Base-by-base conservation (phyloP, 2,113 vertebrate species). In the Physeter macrocephalus region DNA sequence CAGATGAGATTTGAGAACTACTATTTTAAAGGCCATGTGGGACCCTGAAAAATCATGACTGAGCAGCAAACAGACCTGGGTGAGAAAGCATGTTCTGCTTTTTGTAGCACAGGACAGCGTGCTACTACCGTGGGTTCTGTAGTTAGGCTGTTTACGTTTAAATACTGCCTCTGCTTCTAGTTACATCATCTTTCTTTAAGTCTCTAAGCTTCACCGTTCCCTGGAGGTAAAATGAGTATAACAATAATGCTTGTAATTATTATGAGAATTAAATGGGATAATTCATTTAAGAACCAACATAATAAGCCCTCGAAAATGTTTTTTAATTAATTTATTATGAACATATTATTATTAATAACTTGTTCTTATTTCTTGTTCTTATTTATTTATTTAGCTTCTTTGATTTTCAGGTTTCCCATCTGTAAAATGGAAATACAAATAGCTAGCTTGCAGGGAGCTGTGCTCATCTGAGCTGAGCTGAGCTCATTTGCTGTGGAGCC, bases 391-490 rank as follows among this genome's bases (percentile, higher is more conserved):
- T 78, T 81, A 77, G 67, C 21, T 93, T 74, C 43, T 88, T 90
- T 96, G 31, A 62, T 75, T 88, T 94, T 95, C 49, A 43, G 34
- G 74, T 85, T 84, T 90, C 67, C 20, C 41, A 49, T 77, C 31
- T 84, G 2, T 90, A 61, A 94, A 82, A 81, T 78, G 39, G 71
- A 95, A 34, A 72, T 39, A 83, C 93, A 97, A 86, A 43, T 57
- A 78, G n/a, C 29, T 89, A 80, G 34, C 52, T 77, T 81, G 64
- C 13, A 43, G 34, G 18, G 34, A 17, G 52, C 52, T 52, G 52
- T 52, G 52, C 52, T 52, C 52, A 52, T 17, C 6, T 52, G 52
- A 52, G 52, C 52, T 52, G 52, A 52, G 52, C 52, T 18, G 52
- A 52, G 52, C 17, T 52, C 52, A 52, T 52, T 29, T 95, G n/a